phyloP scores from a whole-genome alignment of 2,888 invertebrate species.

The Harpagoxenus sublaevis region DNA sequence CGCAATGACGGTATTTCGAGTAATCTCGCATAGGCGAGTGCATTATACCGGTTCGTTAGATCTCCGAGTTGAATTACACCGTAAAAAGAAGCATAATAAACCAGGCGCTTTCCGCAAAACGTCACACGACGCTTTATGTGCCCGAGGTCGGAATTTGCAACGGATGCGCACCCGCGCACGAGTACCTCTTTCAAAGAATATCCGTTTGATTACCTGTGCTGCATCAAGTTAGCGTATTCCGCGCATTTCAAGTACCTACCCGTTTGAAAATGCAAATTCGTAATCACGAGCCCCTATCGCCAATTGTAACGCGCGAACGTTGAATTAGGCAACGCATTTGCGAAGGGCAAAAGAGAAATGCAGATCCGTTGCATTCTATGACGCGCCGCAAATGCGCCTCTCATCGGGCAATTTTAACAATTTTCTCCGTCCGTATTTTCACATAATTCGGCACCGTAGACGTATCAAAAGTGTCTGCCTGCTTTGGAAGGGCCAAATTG shows the following conservation, averaged over 20 bases:
- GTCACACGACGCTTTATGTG: constrained; percentile 11
- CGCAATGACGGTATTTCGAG: constrained; percentile 1
- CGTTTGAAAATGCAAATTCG: constrained; percentile 73
- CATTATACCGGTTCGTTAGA: constrained; percentile 10
- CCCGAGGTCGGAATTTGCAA: neutral
- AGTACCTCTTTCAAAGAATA: constrained; percentile 41
- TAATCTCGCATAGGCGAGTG: neutral
- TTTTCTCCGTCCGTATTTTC: constrained; percentile 7
- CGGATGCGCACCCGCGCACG: constrained; percentile 3
- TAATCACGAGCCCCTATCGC: constrained; percentile 65
- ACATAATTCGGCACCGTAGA: neutral
- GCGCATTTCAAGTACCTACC: constrained; percentile 44
- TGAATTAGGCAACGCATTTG: constrained; percentile 59
- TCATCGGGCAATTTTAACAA: constrained; percentile 12
- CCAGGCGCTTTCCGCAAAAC: neutral
- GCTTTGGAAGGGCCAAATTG: neutral
- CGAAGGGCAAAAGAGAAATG: constrained; percentile 23
- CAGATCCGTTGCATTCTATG: constrained; percentile 1
- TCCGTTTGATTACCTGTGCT: constrained; percentile 60
- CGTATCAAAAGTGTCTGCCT: neutral
- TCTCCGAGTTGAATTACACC: constrained; percentile 8
- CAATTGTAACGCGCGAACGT: constrained; percentile 65
- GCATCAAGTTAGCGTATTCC: constrained; percentile 57
- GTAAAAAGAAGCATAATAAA: constrained; percentile 39
- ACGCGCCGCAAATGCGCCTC: neutral